Evolutionary conservation across 2,113 vertebrate species (phyloP).

Genomic region (Indicator maculatus): DNA sequence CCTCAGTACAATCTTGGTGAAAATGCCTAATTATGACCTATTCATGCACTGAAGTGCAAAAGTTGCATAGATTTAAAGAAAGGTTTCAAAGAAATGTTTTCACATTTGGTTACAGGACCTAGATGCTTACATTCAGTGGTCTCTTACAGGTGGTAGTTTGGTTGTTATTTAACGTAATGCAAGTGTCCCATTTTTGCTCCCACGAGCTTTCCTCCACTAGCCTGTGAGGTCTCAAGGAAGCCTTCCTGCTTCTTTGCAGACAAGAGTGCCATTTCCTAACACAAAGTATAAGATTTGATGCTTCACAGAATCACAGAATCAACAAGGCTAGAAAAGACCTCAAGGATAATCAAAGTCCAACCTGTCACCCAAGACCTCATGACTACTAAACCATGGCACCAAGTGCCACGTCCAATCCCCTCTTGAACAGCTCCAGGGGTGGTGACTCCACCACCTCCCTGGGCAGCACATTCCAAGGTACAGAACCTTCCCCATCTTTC

Average conservation of each 20-base stretch:
- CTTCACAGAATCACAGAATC: too few relatives aligned
- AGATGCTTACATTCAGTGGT: neutral
- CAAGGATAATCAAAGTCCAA: too few relatives aligned
- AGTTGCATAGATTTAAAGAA: neutral
- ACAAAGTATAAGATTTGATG: neutral
- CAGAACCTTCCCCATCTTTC: too few relatives aligned
- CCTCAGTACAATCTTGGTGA: neutral
- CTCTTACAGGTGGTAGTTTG: neutral
- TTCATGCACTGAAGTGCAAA: neutral
- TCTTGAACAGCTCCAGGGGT: too few relatives aligned
- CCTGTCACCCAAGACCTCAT: too few relatives aligned
- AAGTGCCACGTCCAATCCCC: too few relatives aligned
- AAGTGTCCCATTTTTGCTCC: neutral
- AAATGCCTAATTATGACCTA: neutral
- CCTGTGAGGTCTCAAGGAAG: neutral
- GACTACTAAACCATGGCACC: too few relatives aligned
- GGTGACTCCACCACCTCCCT: too few relatives aligned
- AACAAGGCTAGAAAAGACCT: too few relatives aligned
- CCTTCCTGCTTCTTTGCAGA: neutral
- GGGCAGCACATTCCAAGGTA: too few relatives aligned
- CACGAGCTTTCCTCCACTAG: neutral
- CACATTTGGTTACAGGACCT: neutral
- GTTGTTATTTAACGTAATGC: neutral
- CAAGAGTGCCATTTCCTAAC: neutral
- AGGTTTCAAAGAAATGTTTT: neutral